phyloP scores from a whole-genome alignment of 2,113 vertebrate genomes.

The Psophia crepitans region DNA sequence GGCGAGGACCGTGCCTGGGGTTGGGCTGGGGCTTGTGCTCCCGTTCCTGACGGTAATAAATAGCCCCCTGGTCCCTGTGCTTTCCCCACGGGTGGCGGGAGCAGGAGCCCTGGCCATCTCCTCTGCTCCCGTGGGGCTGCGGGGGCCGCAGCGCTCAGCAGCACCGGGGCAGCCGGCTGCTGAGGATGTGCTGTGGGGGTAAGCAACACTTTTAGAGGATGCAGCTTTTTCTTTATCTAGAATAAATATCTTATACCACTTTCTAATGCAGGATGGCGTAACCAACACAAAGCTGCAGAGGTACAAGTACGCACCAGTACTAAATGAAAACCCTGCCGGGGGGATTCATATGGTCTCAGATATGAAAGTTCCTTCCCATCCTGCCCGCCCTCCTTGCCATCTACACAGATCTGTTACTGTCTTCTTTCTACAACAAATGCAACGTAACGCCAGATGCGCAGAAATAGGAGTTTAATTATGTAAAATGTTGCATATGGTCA shows the following conservation, averaged over 20 bases:
- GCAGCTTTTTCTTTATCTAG: neutral
- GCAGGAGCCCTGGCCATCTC: neutral
- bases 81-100: rapidly evolving
- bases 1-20: rapidly evolving
- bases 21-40: neutral
- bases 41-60: rapidly evolving
- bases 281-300: neutral
- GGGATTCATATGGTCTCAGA: no score
- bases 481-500: rapidly evolving
- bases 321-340: neutral
- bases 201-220: neutral
- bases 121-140: neutral
- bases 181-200: neutral
- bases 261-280: neutral
- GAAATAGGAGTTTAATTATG: neutral
- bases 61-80: rapidly evolving
- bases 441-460: neutral
- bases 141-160: no score
- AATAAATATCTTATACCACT: rapidly evolving
- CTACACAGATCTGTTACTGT: neutral
- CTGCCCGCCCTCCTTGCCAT: no score
- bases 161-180: neutral
- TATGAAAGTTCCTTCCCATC: neutral
- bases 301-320: rapidly evolving
- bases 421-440: neutral